Evolutionary conservation across 2,113 vertebrate species (phyloP), one percentile per base, ranked within the genome.

Genomic region (Excalfactoria chinensis): DNA sequence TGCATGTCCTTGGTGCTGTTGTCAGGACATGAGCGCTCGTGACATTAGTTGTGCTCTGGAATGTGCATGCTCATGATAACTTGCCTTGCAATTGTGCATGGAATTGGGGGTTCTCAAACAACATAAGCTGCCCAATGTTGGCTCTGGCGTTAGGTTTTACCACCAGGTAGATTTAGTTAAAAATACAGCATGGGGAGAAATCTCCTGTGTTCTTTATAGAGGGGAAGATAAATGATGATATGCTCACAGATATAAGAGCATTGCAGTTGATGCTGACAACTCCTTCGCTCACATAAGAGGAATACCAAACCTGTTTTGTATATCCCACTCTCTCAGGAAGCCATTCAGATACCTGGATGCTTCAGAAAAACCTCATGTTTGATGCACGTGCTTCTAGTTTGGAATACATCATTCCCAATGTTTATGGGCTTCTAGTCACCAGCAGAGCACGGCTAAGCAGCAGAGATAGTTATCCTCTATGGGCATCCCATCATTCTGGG

Each of bases 391-490:
- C 11, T 37, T 35, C n/a, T 37, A 40, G 23, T 34, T 14, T 5
- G 32, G 17, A 15, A 23, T 13, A 16, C 19, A 7, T 12, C 34
- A 32, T 5, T 48, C 53, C 18, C 9, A 43, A 23, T 32, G 70
- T 13, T 43, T 3, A 4, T 11, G 43, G 43, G 34, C 35, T 70
- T 37, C 44, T 14, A 0, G 8, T 58, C 30, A 26, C 25, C 48
- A 0, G 63, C 28, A 26, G 44, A 16, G 3, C 11, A 1, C 7
- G 12, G 20, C 13, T 62, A 15, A 10, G 69, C 34, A 34, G 77
- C 28, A 4, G 59, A 40, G 48, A 37, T 63, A 2, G 0, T 8
- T 71, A 5, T 56, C 23, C 2, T 37, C 48, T 23, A 0, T 0
- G 1, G 28, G 71, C 73, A 53, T 12, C 48, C 35, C 13, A 0